Percentiles rank a stretch among this genome's conserved stretches.
Conservation (phyloP, 2,888 invertebrate genomes). For the Cheilosia soror region DNA sequence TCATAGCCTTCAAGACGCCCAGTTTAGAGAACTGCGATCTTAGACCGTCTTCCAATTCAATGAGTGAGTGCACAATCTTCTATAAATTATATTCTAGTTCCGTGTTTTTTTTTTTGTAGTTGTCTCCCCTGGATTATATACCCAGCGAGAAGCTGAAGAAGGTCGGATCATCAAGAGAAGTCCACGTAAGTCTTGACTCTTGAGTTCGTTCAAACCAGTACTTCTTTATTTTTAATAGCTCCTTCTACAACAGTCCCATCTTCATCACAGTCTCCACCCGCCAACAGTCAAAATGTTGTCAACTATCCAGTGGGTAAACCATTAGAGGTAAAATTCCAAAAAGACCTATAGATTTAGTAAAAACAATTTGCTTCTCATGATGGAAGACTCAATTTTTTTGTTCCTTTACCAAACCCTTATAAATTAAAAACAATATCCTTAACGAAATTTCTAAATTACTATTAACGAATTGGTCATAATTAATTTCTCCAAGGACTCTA, state of each 20-base stretch:
- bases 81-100: too few relatives aligned
- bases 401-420: constrained; percentile 39
- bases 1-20: constrained; percentile 94
- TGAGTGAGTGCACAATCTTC: constrained; percentile 83
- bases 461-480: constrained; percentile 71
- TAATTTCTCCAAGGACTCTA: constrained; percentile 76
- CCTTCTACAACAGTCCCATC: constrained; percentile 33
- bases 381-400: constrained; percentile 16
- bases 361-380: constrained; percentile 27
- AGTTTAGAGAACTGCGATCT: constrained; percentile 89
- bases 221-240: background rate
- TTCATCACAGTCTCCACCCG: constrained; percentile 38
- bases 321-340: constrained; percentile 87
- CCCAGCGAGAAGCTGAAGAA: constrained; percentile 86
- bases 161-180: constrained; percentile 84
- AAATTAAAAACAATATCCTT: constrained; percentile 44
- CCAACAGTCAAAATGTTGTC: constrained; percentile 81
- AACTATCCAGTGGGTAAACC: constrained; percentile 93
- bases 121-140: constrained; percentile 77
- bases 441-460: constrained; percentile 54
- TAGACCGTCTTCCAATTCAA: constrained; percentile 85
- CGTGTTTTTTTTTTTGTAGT: constrained; percentile 33
- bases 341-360: background rate
- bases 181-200: constrained; percentile 75
- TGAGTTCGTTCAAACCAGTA: constrained; percentile 38